phyloP scores from a whole-genome alignment of 2,797 vertebrate genomes.

The Sciurus carolinensis region DNA sequence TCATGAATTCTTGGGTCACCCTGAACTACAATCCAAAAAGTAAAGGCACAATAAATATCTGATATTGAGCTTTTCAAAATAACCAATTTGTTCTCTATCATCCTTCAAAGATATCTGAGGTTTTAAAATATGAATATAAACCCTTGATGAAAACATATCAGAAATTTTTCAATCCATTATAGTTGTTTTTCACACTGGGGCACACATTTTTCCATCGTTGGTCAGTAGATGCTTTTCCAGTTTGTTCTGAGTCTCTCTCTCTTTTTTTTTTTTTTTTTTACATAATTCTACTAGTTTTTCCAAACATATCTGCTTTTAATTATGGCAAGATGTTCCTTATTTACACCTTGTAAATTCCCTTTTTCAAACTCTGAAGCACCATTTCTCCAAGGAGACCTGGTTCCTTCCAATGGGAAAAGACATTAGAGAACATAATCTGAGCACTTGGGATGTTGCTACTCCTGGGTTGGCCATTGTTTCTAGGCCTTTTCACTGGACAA shows the following conservation, averaged over 20 bases:
- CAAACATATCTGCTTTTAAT: constrained; percentile 30
- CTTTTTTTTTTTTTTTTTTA: not conserved
- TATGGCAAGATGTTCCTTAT: not conserved
- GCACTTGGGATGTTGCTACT: not conserved
- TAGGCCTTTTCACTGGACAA: not conserved
- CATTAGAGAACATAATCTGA: not conserved
- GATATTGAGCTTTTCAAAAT: not conserved
- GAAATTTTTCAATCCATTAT: not conserved
- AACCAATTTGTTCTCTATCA: not conserved
- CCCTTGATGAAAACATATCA: not conserved
- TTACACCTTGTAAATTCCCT: constrained; percentile 1
- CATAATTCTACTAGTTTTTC: not conserved
- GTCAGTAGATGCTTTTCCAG: not conserved
- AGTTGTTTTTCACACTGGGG: not conserved
- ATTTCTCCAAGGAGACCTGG: not conserved
- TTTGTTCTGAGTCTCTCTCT: not conserved
- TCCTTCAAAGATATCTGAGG: not conserved
- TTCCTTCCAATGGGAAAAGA: constrained; percentile 5
- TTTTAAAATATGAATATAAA: constrained; percentile 43
- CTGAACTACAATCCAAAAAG: not conserved
- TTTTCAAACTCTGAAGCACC: not conserved
- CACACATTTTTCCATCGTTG: constrained; percentile 19
- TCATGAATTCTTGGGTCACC: not conserved
- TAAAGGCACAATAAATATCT: not conserved
- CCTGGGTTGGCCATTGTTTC: not conserved